Conservation (phyloP, 92 coral and sea anemone species). For the Paramuricea clavata region DNA sequence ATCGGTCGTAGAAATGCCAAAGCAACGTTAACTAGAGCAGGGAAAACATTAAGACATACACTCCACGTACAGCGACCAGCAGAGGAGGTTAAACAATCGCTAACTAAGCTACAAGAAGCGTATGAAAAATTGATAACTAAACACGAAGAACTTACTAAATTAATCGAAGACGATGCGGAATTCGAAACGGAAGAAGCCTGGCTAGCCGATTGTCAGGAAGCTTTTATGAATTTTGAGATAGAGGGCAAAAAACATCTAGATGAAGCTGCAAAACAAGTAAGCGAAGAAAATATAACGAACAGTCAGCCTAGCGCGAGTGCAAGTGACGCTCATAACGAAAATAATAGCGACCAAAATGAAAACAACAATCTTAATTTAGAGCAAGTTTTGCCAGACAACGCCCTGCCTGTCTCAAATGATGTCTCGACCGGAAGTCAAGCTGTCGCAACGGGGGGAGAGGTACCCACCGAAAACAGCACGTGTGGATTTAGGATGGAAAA, state of each 20-base stretch:
- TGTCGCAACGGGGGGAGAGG: not conserved
- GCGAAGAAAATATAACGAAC: slow-evolving; percentile 2
- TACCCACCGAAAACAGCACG: not conserved
- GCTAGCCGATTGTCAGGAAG: not conserved
- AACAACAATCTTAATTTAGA: not conserved
- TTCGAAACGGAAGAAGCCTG: too few species aligned
- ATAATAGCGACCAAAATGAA: not conserved
- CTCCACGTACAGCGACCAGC: too few species aligned
- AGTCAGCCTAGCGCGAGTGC: not conserved
- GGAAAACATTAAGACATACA: too few species aligned
- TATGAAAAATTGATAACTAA: too few species aligned
- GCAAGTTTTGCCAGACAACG: not conserved
- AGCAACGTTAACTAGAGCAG: too few species aligned
- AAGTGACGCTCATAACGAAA: not conserved
- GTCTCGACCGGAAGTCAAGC: slow-evolving; percentile 13
- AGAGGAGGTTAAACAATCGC: too few species aligned
- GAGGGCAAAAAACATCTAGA: not conserved
- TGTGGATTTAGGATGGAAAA: slow-evolving; percentile 62
- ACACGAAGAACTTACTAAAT: too few species aligned
- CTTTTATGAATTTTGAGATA: not conserved
- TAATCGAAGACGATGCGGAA: too few species aligned
- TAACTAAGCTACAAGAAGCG: too few species aligned
- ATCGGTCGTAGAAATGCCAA: too few species aligned
- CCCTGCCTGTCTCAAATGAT: not conserved
- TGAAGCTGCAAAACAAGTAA: not conserved